Evolutionary conservation across 2,113 vertebrate genomes (phyloP), one percentile per base, ranked within the genome.

Genomic region (Xiphias gladius): DNA sequence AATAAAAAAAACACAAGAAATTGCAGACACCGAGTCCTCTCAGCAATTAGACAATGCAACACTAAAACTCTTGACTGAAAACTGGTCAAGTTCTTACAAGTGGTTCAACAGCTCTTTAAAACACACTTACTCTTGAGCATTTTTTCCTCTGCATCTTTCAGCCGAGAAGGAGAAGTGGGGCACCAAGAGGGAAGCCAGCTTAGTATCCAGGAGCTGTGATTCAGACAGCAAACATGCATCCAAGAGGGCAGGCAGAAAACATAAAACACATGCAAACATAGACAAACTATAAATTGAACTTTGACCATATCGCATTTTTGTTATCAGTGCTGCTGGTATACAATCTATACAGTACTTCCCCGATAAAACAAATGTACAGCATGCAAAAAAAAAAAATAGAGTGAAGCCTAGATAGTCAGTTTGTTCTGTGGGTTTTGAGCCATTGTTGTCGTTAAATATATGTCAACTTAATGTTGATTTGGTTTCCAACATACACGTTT

Each of bases 111-210:
- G 50, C 9, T 71, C 8, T 70, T 59, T 2, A 26, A 52, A 72
- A 73, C 50, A 26, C 0, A 86, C 97, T 96, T 95, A 99, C 97
- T 95, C 87, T 96, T 96, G 26, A 99, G 95, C 91, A 99, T 99
- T 93, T 96, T 97, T 80, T 97, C 96, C 85, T 99, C 97, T 7
- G 97, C 97, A 82, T 97, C 96, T 94, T 96, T 97, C 28, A 99
- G 96, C 84, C 96, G 96, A 65, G 95, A 91, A 30, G 94, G 76
- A 37, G 98, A 99, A 0, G 97, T 97, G 63, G 97, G 97, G 79
- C 97, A 98, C 97, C 97, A 99, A 11, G 97, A 96, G 62, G 98
- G 98, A 79, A 99, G 94, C 98, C 97, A 99, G 41, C 94, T 95
- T 76, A 94, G 95, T 30, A 98, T 91, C 97, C 97, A 96, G 52